phyloP scores from a whole-genome alignment of 2,888 invertebrate species.

The Eupithecia inturbata region DNA sequence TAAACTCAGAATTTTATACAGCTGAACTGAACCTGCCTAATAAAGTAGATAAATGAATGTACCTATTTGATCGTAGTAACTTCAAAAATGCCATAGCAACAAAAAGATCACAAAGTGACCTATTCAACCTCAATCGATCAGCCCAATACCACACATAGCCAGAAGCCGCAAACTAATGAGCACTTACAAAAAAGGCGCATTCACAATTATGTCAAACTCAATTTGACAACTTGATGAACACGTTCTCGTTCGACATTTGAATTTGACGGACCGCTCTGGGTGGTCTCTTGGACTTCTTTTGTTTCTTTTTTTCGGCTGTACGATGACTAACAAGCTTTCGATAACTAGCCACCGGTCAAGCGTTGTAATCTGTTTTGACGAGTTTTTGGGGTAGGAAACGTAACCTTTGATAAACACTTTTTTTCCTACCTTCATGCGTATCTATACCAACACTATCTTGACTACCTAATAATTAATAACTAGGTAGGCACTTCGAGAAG shows the following conservation, averaged over 20 bases:
- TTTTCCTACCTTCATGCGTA: not conserved
- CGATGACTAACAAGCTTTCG: constrained; percentile 78
- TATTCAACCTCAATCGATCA: constrained; percentile 38
- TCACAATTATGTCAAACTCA: constrained; percentile 81
- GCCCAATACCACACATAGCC: constrained; percentile 48
- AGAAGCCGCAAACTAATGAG: constrained; percentile 59
- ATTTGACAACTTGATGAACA: constrained; percentile 84
- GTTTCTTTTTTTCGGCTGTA: constrained; percentile 64
- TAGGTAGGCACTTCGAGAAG: too few species aligned
- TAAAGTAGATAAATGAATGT: not conserved
- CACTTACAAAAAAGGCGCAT: constrained; percentile 65
- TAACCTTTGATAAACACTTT: not conserved
- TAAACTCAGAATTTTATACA: not conserved
- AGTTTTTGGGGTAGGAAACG: constrained; percentile 39
- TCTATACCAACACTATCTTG: not conserved
- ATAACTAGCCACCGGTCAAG: constrained; percentile 76
- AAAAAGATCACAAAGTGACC: constrained; percentile 20
- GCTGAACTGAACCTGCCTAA: not conserved
- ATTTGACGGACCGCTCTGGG: constrained; percentile 77
- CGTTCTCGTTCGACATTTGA: constrained; percentile 72
- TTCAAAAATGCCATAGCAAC: not conserved
- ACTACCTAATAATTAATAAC: not conserved
- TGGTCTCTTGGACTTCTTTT: constrained; percentile 73
- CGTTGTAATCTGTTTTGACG: constrained; percentile 71
- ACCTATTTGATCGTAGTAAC: not conserved